A percentile compares a stretch with the other conserved stretches of the same genome.
phyloP scores from a whole-genome alignment of 2,888 invertebrate species.

The Erannis defoliaria region DNA sequence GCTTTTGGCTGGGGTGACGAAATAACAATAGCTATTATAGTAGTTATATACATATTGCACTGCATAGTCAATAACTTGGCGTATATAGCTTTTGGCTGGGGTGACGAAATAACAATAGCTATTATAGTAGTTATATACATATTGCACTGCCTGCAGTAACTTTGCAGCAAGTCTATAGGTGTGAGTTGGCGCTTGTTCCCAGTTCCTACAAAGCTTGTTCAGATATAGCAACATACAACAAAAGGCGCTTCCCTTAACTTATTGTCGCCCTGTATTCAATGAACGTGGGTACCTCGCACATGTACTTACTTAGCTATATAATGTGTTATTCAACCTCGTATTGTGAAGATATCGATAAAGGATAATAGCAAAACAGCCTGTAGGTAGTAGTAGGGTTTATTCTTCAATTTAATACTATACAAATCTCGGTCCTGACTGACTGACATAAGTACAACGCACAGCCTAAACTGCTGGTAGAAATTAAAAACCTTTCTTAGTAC shows the following conservation, averaged over 20 bases:
- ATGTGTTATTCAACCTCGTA: constrained; percentile 31
- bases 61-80: constrained; percentile 9
- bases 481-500: too few species aligned
- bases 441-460: too few species aligned
- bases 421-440: too few species aligned
- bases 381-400: too few species aligned
- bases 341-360: constrained; percentile 30
- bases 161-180: constrained; percentile 22
- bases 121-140: constrained; percentile 14
- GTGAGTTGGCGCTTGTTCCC: constrained; percentile 39
- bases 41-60: constrained; percentile 27
- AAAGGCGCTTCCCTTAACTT: constrained; percentile 45
- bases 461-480: too few species aligned
- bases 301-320: constrained; percentile 17
- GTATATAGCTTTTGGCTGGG: constrained; percentile 30
- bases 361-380: constrained; percentile 32
- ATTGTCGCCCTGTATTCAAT: constrained; percentile 46
- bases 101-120: constrained; percentile 3
- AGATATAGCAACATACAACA: constrained; percentile 44
- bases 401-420: too few species aligned
- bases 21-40: neutral
- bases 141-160: constrained; percentile 31
- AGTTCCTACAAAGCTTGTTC: constrained; percentile 37
- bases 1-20: constrained; percentile 27
- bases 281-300: constrained; percentile 36